Base-by-base conservation (phyloP, 2,797 vertebrate species). In the Typhlichthys subterraneus region DNA sequence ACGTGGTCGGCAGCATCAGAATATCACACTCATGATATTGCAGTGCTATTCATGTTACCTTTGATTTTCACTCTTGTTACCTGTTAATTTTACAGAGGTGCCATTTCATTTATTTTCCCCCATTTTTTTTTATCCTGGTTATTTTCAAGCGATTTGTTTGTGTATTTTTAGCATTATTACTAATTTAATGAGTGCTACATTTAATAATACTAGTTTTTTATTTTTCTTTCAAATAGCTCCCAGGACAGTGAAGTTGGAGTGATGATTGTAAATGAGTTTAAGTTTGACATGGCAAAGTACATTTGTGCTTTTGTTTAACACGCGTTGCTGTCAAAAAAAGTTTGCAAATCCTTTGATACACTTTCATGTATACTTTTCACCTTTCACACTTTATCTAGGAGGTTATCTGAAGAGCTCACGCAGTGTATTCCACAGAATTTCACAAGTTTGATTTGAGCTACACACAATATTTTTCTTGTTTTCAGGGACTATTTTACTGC, bases 331-430 rank as follows among this genome's bases (percentile, higher is more conserved):
- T 38, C 15, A 31, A 31, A 42, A 57, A 11, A 14, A 33, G 59
- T 17, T 23, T 15, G 14, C 51, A 55, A 29, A 64, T 63, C 29
- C 53, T 63, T 71, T 66, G 52, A 63, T 69, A 47, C 65, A 75
- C 75, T 65, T 52, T 50, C 63, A 45, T 38, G 61, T 59, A 46
- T 75, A 56, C 64, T 67, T 50, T 64, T 76, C 45, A 57, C 72
- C 53, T 64, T 76, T 78, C 56, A 56, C 48, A n/a, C 83, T 71
- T 61, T 60, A 12, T 76, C 72, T 73, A 66, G 72, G 77, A 61
- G 76, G 62, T 84, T 74, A 45, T 61, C 53, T 70, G 80, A 76
- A 76, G 79, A 76, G 13, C 50, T 23, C 58, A 72, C 75, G 19
- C 69, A 72, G 71, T 71, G 56, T 54, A 12, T 67, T 63, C 45